Evolutionary conservation across 2,113 vertebrate species (phyloP), one percentile per base, ranked within the genome.

Genomic region (Oncorhynchus masou): DNA sequence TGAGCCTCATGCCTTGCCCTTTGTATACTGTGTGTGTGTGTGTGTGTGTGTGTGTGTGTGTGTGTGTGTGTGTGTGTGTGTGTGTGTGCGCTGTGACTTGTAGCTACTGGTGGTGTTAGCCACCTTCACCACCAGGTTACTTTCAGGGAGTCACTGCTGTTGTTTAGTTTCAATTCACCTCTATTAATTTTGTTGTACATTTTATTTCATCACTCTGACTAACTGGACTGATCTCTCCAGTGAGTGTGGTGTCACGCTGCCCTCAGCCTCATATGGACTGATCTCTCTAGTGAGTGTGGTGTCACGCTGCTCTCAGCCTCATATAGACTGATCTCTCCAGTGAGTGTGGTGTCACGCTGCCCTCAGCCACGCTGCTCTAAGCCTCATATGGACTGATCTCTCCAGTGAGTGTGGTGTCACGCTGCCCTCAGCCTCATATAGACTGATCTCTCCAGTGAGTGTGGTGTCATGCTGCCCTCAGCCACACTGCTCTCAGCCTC

Each of bases 51-150:
- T 75, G 75, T 67, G 45, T 74, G 59, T 1, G 1, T 22, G 29
- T 31, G 66, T 31, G 29, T 31, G 15, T 68, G 66, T 9, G 0
- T 13, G 20, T 15, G 72, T 62, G 48, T 31, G 74, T 73, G 54
- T 78, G 75, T 66, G 39, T 74, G 57, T 0, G 1, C 45, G 74
- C 73, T 60, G 74, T 76, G 19, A 45, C 74, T 68, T 73, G 68
- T 66, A 27, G 48, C 20, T 27, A 24, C 71, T 77, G 69, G 6
- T 34, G 34, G 34, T 34, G 34, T 34, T 34, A 7, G 34, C 34
- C 34, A 8, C 34, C 77, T 48, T 83, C 74, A 79, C 45, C 78
- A 68, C 72, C 16, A 24, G 8, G 16, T 34, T 11, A 39, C 68
- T 48, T 45, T 24, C 20, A 49, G 16, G 22, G 4, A 74, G 45